phyloP scores from a whole-genome alignment of 2,888 invertebrate species.

The Drosophila testacea region DNA sequence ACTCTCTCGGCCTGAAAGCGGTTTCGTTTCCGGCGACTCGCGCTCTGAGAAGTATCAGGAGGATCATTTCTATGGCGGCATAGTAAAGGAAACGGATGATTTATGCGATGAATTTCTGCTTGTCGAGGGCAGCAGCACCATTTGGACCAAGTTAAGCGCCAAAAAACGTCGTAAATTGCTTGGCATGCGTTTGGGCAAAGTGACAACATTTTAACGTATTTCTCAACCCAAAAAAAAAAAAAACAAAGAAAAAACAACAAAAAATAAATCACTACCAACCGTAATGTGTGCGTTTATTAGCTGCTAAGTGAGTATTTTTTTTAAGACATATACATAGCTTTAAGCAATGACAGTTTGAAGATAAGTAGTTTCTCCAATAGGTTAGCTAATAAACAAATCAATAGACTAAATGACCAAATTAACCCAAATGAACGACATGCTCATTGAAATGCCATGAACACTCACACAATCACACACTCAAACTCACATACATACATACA shows the following conservation, averaged over 20 bases:
- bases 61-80: slow-evolving; percentile 83
- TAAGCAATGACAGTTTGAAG: slow-evolving; percentile 35
- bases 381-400: slow-evolving; percentile 67
- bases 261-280: slow-evolving; percentile 10
- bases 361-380: slow-evolving; percentile 51
- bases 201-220: slow-evolving; percentile 88
- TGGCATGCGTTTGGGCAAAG: slow-evolving; percentile 89
- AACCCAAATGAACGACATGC: slow-evolving; percentile 70
- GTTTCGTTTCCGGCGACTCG: slow-evolving; percentile 90
- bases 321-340: slow-evolving; percentile 27
- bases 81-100: slow-evolving; percentile 83
- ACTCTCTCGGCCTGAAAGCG: slow-evolving; percentile 91
- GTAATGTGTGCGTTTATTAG: slow-evolving; percentile 80
- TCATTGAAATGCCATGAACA: slow-evolving; percentile 74
- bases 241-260: background rate
- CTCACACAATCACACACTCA: slow-evolving; percentile 15
- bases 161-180: slow-evolving; percentile 90
- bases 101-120: slow-evolving; percentile 88
- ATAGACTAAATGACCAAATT: slow-evolving; percentile 78
- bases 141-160: slow-evolving; percentile 89
- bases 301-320: slow-evolving; percentile 67
- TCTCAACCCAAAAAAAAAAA: background rate
- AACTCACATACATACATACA: background rate
- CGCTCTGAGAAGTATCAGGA: slow-evolving; percentile 86
- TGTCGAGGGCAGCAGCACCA: slow-evolving; percentile 88